phyloP scores from a whole-genome alignment of 2,113 vertebrate genomes.

The Coreoperca whiteheadi region DNA sequence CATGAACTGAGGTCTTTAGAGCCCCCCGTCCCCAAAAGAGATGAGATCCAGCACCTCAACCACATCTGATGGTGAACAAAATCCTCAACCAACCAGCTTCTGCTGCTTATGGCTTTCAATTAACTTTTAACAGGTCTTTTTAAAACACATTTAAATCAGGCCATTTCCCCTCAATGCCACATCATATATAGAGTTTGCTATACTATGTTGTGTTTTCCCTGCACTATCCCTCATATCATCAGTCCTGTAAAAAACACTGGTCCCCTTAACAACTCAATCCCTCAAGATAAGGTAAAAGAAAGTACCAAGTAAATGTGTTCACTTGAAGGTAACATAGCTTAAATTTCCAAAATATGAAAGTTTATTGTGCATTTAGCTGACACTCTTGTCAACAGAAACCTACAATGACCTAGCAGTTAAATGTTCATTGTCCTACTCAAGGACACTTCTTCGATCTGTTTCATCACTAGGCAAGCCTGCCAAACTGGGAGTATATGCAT shows the following conservation, averaged over 20 bases:
- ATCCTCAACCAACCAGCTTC: conserved; percentile 1
- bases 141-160: conserved; percentile 27
- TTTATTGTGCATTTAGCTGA: not conserved
- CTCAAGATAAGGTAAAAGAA: not conserved
- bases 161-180: not conserved
- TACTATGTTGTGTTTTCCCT: not conserved
- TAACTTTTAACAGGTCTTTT: conserved; percentile 21
- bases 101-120: conserved; percentile 14
- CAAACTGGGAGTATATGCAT: not conserved
- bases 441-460: not conserved
- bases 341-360: not conserved
- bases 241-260: not conserved
- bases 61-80: conserved; percentile 30
- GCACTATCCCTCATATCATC: not conserved
- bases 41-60: conserved; percentile 26
- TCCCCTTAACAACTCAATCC: not conserved
- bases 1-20: conserved; percentile 42
- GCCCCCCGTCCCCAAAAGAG: not conserved
- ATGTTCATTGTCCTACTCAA: not conserved
- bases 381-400: not conserved
- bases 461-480: not conserved
- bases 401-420: not conserved
- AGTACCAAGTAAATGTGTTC: not conserved
- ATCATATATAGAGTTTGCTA: not conserved
- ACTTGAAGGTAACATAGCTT: not conserved